Conservation (phyloP, 2,888 invertebrate genomes). For the Chydorus sphaericus region DNA sequence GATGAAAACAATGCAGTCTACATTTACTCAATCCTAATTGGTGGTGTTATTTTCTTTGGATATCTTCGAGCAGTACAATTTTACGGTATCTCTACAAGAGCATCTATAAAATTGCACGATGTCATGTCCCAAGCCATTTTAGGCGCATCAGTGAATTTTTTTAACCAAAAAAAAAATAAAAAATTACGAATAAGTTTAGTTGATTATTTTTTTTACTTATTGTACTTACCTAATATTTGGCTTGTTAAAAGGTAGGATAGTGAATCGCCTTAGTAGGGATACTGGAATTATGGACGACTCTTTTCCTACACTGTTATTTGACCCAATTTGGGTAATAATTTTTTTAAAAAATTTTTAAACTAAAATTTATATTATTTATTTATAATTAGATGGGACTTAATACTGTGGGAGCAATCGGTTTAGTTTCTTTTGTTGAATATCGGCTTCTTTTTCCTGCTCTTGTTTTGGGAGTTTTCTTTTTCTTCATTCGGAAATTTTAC, state of each 20-base stretch:
- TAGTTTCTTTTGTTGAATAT: constrained; percentile 33
- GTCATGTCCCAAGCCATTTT: constrained; percentile 34
- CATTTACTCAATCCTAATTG: constrained; percentile 28
- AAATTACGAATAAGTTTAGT: no score
- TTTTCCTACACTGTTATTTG: no score
- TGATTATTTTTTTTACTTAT: no score
- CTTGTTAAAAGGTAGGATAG: no score
- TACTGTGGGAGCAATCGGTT: constrained; percentile 31
- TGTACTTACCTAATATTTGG: no score
- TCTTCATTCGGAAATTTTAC: constrained; percentile 30
- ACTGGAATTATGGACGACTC: no score
- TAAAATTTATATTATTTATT: no score
- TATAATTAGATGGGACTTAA: no score
- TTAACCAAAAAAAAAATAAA: constrained; percentile 74
- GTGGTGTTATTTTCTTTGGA: constrained; percentile 24
- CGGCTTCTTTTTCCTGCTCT: constrained; percentile 26
- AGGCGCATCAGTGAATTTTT: constrained; percentile 43
- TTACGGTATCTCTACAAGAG: constrained; percentile 28
- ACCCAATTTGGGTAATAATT: no score
- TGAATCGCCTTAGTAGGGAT: no score
- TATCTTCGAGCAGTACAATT: constrained; percentile 29
- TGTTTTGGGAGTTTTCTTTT: constrained; percentile 29
- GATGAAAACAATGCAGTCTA: constrained; percentile 25
- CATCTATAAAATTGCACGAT: constrained; percentile 33
- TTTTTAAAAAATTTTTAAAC: no score